Base-by-base conservation (phyloP, 2,888 invertebrate genomes). In the Caenorhabditis uteleia region DNA sequence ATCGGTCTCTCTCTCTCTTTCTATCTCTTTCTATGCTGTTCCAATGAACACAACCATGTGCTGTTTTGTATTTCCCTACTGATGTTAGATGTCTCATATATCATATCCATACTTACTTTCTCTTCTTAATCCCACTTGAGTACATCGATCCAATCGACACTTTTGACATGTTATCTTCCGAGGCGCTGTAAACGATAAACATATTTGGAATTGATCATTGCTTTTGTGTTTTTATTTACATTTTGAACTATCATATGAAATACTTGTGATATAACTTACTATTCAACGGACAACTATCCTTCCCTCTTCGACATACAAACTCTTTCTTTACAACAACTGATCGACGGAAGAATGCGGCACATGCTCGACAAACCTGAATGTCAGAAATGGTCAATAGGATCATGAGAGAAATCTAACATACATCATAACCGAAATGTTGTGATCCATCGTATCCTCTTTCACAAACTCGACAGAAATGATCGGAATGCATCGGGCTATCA, bases 101-200 rank as follows among this genome's bases (percentile, higher is more conserved):
- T n/a, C n/a, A n/a, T 29, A 8, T 29, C 7, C 29, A 27, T 12
- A 23, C 64, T 64, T 36, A 66, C 65, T 38, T 21, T 66, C 65
- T 34, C 49, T 26, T 34, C 55, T 50, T 21, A 66, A 50, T 23
- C 65, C 65, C 20, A 66, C 65, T 14, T 48, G 18, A 14, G 59
- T 50, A 56, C 65, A 66, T 31, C 54, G 38, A 46, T 59, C 48
- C 65, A 59, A 66, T n/a, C 65, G 42, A 16, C 65, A 66, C 33
- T 66, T 58, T 27, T 66, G 65, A 47, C 65, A 66, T 18, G 65
- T 66, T 7, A 57, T 56, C 27, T 66, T 66, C 14, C 65, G 59
- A 4, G 65, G 40, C 5, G 65, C 64, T 64, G 53, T 5, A 61
- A 61, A 51, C 38, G 39, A 27, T 14, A 29, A 14, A 31, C 36